Evolutionary conservation across 2,888 invertebrate genomes (phyloP).

Genomic region (Brachyopa scutellaris): DNA sequence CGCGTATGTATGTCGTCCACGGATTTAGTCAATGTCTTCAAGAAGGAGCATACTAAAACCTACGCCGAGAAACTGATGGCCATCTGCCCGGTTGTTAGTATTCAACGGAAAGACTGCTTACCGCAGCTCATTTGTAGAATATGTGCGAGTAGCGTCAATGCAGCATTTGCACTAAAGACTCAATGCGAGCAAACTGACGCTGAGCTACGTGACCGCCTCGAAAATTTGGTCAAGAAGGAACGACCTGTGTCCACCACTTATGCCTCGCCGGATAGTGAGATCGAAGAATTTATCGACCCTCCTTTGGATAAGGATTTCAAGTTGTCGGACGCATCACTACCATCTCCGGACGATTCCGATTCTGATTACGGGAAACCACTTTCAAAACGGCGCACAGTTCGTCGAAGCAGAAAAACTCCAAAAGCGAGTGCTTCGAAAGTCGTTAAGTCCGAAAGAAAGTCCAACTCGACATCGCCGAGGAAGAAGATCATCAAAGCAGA

Average conservation of each 20-base stretch:
- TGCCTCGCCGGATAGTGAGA: slow-evolving; percentile 78
- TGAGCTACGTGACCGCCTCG: slow-evolving; percentile 80
- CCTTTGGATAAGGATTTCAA: slow-evolving; percentile 81
- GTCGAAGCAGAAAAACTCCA: slow-evolving; percentile 24
- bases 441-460: slow-evolving; percentile 1
- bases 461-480: slow-evolving; percentile 1
- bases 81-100: slow-evolving; percentile 80
- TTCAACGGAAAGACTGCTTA: slow-evolving; percentile 80
- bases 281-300: slow-evolving; percentile 73
- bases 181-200: slow-evolving; percentile 81
- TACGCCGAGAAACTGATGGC: slow-evolving; percentile 81
- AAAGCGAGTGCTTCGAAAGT: slow-evolving; percentile 18
- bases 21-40: slow-evolving; percentile 79
- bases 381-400: slow-evolving; percentile 64
- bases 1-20: slow-evolving; percentile 79
- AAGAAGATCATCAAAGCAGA: slow-evolving; percentile 68
- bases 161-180: slow-evolving; percentile 80
- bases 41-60: slow-evolving; percentile 77
- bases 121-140: slow-evolving; percentile 81
- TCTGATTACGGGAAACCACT: slow-evolving; percentile 75
- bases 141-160: slow-evolving; percentile 80
- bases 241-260: slow-evolving; percentile 78
- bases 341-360: slow-evolving; percentile 77
- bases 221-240: slow-evolving; percentile 80
- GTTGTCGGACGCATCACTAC: slow-evolving; percentile 78